Percentiles rank a stretch among this genome's conserved stretches.
phyloP scores from a whole-genome alignment of 1,140 invertebrate species.

The Rhyzopertha dominica region DNA sequence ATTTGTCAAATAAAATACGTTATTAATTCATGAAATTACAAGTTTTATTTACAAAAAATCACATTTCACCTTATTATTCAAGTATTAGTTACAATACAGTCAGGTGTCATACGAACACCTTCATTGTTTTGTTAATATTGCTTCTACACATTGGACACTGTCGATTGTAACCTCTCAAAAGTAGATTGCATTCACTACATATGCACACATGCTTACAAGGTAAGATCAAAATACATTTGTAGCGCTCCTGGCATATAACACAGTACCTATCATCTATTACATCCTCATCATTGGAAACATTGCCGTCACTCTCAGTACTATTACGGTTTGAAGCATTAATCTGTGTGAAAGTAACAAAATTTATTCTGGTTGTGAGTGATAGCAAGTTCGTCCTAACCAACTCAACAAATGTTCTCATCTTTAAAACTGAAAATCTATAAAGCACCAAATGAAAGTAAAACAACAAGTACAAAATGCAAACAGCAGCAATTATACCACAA shows the following conservation, averaged over 20 bases:
- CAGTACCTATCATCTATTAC: constrained; percentile 18
- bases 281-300: constrained; percentile 4
- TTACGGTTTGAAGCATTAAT: constrained; percentile 3
- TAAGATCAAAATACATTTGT: constrained; percentile 26
- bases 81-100: too few species aligned
- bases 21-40: too few species aligned
- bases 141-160: constrained; percentile 29
- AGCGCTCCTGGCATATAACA: constrained; percentile 28
- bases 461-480: constrained; percentile 23
- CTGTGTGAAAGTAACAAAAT: not conserved
- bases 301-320: not conserved
- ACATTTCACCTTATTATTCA: too few species aligned
- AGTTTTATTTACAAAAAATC: too few species aligned
- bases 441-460: constrained; percentile 21
- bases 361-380: constrained; percentile 1
- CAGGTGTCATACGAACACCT: constrained; percentile 25
- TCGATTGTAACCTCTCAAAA: constrained; percentile 22
- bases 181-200: constrained; percentile 24
- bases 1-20: too few species aligned
- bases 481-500: constrained; percentile 18
- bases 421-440: constrained; percentile 10
- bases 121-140: constrained; percentile 24
- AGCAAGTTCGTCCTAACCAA: constrained; percentile 7
- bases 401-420: constrained; percentile 4
- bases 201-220: constrained; percentile 30